A percentile compares a stretch with the other conserved stretches of the same genome.
These are phyloP conservation scores for Cynopterus brachyotis DNA, from an alignment of 2,113 vertebrate genomes.

Conservation along the genomic window DNA sequence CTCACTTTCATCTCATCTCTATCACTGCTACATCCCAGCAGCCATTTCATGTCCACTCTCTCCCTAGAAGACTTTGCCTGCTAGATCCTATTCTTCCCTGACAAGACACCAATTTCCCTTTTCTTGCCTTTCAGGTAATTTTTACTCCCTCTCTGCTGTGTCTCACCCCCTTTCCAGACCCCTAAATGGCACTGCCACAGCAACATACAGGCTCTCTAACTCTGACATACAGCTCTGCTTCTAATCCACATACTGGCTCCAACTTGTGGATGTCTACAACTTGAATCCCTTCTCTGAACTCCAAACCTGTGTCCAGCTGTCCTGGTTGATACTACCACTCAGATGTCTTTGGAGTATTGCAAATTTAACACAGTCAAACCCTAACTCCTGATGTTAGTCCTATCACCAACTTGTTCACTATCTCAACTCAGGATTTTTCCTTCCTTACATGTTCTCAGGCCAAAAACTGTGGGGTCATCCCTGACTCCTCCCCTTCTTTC, in stretches of 20 bases:
- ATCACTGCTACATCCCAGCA: background rate
- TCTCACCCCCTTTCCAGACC: background rate
- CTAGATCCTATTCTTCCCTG: background rate
- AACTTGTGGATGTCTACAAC: background rate
- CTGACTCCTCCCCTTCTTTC: background rate
- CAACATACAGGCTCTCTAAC: background rate
- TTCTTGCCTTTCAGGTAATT: background rate
- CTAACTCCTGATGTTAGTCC: background rate
- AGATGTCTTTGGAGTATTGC: background rate
- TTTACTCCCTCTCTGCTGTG: background rate
- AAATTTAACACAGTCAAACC: background rate
- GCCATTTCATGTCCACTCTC: background rate
- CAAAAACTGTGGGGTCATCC: background rate
- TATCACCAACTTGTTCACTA: background rate
- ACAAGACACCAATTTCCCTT: background rate
- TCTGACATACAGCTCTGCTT: background rate
- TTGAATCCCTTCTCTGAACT: background rate
- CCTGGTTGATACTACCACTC: background rate
- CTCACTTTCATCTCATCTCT: background rate
- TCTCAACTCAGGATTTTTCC: background rate
- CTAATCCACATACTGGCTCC: background rate
- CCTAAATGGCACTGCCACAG: background rate
- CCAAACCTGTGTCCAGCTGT: background rate
- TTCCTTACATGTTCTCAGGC: background rate
- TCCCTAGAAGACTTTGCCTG: background rate